Percentiles rank a stretch among this genome's conserved stretches.
These are phyloP conservation scores for Lymantria dispar DNA, from an alignment of 2,888 invertebrate genomes.

Conservation along the genomic window DNA sequence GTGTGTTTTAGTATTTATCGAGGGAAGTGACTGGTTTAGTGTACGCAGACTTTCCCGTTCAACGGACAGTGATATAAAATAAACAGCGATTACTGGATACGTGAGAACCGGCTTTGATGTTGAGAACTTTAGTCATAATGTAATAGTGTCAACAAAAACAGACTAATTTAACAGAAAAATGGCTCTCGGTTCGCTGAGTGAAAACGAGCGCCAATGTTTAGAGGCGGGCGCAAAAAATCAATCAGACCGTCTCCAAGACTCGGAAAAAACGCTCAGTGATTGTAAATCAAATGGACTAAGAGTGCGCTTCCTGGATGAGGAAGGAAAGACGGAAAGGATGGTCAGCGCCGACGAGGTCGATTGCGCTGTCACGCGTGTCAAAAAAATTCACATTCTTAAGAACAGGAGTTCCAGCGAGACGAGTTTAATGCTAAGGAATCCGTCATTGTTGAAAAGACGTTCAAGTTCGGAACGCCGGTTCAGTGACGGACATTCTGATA, in stretches of 20 bases:
- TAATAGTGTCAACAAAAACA: slow-evolving; percentile 35
- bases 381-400: slow-evolving; percentile 76
- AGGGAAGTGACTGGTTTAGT: slow-evolving; percentile 52
- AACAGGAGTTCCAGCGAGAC: slow-evolving; percentile 79
- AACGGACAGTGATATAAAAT: slow-evolving; percentile 28
- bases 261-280: slow-evolving; percentile 57
- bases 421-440: slow-evolving; percentile 70
- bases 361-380: slow-evolving; percentile 66
- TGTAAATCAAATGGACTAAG: slow-evolving; percentile 64
- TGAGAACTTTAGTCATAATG: slow-evolving; percentile 44
- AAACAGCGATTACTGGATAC: slow-evolving; percentile 24
- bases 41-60: slow-evolving; percentile 33
- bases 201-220: slow-evolving; percentile 71
- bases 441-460: slow-evolving; percentile 67
- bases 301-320: slow-evolving; percentile 75
- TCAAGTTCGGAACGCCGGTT: slow-evolving; percentile 60
- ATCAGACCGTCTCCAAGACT: slow-evolving; percentile 60
- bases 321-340: slow-evolving; percentile 75
- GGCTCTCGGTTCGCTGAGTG: slow-evolving; percentile 74
- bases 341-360: slow-evolving; percentile 75
- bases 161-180: slow-evolving; percentile 47
- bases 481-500: slow-evolving; percentile 57
- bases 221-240: slow-evolving; percentile 65
- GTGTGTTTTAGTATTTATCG: slow-evolving; percentile 64
- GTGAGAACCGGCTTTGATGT: slow-evolving; percentile 29